Evolutionary conservation across 2,888 invertebrate species (phyloP), one percentile per base, ranked within the genome.

Genomic region (Phragmatobia fuliginosa): DNA sequence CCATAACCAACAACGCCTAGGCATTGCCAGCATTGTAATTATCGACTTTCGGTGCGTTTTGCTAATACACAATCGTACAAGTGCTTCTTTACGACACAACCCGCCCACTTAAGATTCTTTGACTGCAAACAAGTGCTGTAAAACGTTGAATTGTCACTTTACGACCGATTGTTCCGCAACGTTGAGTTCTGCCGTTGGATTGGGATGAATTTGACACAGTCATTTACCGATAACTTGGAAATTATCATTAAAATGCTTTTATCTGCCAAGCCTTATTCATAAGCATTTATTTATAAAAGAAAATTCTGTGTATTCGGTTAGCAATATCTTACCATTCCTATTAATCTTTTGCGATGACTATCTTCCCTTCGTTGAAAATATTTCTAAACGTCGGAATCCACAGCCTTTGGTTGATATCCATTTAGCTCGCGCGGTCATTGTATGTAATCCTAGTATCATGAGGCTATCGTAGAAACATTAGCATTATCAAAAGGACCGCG

Each of bases 401-500:
- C 78, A 80, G 86, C 84, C 80, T 85, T 82, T 87, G 78, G 86
- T 86, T 88, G 90, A 92, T 90, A 88, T 88, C 91, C 88, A 89
- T 92, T 92, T 92, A 90, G 90, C 85, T 83, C 82, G 81, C 82
- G 85, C 89, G 86, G 86, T 90, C 88, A 91, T 92, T 93, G 91
- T 92, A 88, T 92, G 90, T 92, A 90, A 88, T 87, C 88, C 83
- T 86, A 82, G 89, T 92, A 93, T 93, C 92, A 84, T 86, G 85
- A 84, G 82, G 82, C 89, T 92, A 93, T 93, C 94, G 88, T 83
- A 84, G 85, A 79, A 88, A 92, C 93, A 94, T 94, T 94, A 93
- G 92, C 93, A 92, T 93, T 94, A 94, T 94, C 94, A 93, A 92
- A 91, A 93, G 92, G 90, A 86, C 93, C 93, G 92, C 93, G 85